phyloP scores from a whole-genome alignment of 2,888 invertebrate genomes.

The Cabera pusaria region DNA sequence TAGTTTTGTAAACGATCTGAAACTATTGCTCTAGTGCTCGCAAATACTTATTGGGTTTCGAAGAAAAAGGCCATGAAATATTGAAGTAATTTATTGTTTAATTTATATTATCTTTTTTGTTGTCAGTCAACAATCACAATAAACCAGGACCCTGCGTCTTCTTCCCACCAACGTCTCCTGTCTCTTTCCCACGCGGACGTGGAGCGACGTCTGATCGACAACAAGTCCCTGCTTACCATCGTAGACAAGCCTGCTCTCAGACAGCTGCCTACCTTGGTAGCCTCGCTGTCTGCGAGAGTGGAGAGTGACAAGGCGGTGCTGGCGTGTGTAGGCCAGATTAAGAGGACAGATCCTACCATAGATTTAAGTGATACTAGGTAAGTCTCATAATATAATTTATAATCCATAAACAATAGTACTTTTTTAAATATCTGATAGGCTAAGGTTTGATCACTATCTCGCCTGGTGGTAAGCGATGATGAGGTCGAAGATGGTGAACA shows the following conservation, averaged over 20 bases:
- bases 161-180: conserved; percentile 94
- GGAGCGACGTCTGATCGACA: conserved; percentile 94
- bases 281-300: conserved; percentile 89
- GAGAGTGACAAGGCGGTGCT: conserved; percentile 96
- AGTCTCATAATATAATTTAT: no score
- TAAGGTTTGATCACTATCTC: no score
- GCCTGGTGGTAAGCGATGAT: no score
- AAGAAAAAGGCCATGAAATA: no score
- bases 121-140: conserved; percentile 76
- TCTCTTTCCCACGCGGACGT: conserved; percentile 93
- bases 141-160: conserved; percentile 90
- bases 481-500: no score
- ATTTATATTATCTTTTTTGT: neutral
- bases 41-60: no score
- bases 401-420: no score
- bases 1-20: no score
- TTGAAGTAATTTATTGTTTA: no score
- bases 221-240: conserved; percentile 93
- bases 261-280: conserved; percentile 87
- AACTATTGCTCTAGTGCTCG: no score
- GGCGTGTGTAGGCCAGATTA: conserved; percentile 87
- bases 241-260: conserved; percentile 92
- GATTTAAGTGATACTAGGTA: conserved; percentile 85
- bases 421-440: no score
- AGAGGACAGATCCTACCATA: conserved; percentile 83